A percentile compares a stretch with the other conserved stretches of the same genome.
Evolutionary conservation across 2,113 vertebrate species (phyloP).

Genomic region (Galeopterus variegatus): DNA sequence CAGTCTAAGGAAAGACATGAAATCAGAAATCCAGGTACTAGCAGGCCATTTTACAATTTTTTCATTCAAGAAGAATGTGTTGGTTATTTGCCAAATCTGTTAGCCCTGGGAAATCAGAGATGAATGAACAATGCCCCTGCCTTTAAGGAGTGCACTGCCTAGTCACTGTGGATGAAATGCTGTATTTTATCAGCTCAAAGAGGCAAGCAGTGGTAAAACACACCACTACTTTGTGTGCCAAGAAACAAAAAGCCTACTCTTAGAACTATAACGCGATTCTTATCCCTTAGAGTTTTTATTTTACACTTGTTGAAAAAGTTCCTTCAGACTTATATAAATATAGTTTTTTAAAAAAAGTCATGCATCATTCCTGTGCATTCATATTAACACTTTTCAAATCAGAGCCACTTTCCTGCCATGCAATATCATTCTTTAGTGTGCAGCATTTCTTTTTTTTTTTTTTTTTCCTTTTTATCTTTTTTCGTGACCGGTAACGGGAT

Average conservation of each 20-base stretch:
- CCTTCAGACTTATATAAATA: background rate
- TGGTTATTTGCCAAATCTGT: background rate
- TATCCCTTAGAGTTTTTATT: background rate
- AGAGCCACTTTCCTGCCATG: background rate
- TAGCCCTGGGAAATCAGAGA: background rate
- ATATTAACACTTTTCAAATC: background rate
- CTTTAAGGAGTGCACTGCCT: background rate
- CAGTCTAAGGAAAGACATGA: background rate
- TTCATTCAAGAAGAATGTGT: background rate
- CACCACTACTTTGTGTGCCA: background rate
- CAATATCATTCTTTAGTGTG: no score
- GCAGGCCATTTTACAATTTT: background rate
- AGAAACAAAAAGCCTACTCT: background rate
- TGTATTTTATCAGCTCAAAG: background rate
- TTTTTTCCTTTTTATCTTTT: no score
- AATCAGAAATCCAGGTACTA: background rate
- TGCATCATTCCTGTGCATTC: background rate
- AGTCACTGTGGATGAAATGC: background rate
- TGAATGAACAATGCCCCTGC: background rate
- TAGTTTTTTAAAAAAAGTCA: background rate
- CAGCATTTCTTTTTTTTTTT: no score
- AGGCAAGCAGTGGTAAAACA: background rate
- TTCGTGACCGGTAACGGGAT: no score
- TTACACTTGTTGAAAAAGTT: background rate
- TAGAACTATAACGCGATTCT: background rate